These are phyloP conservation scores for Incurvaria masculella DNA, from an alignment of 2,888 invertebrate species.

Conservation along the genomic window DNA sequence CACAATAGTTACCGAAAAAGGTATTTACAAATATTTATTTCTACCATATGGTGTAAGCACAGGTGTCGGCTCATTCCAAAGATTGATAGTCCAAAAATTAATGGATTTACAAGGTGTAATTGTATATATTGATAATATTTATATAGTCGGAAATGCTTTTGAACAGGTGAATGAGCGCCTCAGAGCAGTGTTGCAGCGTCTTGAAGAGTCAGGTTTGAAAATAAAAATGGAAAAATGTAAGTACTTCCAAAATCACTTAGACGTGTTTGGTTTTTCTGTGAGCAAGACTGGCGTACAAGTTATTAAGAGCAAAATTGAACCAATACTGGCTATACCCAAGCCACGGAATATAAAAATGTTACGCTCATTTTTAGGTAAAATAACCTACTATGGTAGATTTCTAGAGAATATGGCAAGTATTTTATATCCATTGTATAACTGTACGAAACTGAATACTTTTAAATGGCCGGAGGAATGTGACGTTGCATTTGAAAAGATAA, in stretches of 20 bases:
- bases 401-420: not conserved
- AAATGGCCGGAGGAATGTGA: conserved; percentile 2
- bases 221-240: not conserved
- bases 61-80: not conserved
- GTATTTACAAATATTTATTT: not conserved
- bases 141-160: not conserved
- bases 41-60: not conserved
- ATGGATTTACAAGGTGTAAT: not conserved
- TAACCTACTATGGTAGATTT: not conserved
- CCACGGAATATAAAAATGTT: not conserved
- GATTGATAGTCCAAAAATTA: not conserved
- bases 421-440: not conserved
- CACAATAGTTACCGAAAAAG: not conserved
- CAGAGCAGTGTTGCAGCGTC: not conserved
- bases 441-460: conserved; percentile 1
- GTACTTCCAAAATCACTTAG: not conserved
- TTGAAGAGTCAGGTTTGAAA: not conserved
- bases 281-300: not conserved
- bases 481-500: not conserved
- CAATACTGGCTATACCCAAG: not conserved
- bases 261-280: not conserved
- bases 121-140: not conserved
- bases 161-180: not conserved
- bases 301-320: not conserved
- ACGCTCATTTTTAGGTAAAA: not conserved